These are phyloP conservation scores for Simalia tracyae DNA, from an alignment of 2,797 vertebrate species.

Conservation along the genomic window DNA sequence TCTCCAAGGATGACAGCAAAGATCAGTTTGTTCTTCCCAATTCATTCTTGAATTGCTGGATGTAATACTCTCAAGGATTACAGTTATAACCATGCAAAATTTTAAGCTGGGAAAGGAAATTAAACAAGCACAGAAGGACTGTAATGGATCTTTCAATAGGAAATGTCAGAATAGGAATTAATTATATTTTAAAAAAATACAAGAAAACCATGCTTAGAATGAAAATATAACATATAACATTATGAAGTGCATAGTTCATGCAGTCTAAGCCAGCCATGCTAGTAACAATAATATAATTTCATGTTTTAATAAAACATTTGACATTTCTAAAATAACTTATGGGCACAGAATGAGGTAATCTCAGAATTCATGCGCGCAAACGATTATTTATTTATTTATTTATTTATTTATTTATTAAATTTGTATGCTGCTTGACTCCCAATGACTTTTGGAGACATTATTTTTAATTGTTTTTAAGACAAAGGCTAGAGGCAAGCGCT, in stretches of 20 bases:
- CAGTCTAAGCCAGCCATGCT: background rate
- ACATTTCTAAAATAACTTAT: background rate
- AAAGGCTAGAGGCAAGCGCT: no score
- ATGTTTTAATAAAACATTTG: background rate
- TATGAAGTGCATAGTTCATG: background rate
- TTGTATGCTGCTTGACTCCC: no score
- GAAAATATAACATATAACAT: background rate
- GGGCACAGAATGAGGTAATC: background rate
- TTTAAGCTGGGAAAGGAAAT: background rate
- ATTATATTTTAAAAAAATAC: background rate
- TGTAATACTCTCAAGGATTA: background rate
- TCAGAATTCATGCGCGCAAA: background rate
- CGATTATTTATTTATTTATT: background rate
- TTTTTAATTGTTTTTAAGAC: no score
- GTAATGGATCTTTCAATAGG: background rate
- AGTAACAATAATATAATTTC: background rate
- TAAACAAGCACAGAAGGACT: slow-evolving; percentile 16
- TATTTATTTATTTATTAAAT: no score
- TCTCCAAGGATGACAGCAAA: slow-evolving; percentile 40
- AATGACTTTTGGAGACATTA: no score
- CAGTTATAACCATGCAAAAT: background rate
- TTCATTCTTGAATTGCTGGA: slow-evolving; percentile 15
- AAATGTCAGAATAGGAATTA: slow-evolving; percentile 14
- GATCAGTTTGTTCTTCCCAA: slow-evolving; percentile 27
- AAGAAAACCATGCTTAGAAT: background rate